A percentile compares a stretch with the other conserved stretches of the same genome.
These are phyloP conservation scores for Synergus laeviventris DNA, from an alignment of 2,888 invertebrate species.

Conservation along the genomic window DNA sequence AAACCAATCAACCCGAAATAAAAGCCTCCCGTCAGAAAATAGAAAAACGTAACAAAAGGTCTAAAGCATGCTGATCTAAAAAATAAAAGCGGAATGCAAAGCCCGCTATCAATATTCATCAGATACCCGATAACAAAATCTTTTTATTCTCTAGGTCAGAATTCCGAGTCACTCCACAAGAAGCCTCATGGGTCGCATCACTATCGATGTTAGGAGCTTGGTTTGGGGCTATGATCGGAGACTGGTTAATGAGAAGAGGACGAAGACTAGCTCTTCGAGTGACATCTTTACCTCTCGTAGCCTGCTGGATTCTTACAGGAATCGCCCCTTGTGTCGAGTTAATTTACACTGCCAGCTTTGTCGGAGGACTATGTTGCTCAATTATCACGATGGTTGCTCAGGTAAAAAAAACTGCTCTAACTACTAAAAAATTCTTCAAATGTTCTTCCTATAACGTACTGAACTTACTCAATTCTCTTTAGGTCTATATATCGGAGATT, in stretches of 20 bases:
- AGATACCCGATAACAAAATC: neutral
- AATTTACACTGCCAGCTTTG: constrained; percentile 90
- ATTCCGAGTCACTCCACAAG: constrained; percentile 84
- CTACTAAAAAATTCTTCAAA: neutral
- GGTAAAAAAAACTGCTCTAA: constrained; percentile 75
- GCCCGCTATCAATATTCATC: neutral
- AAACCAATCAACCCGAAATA: neutral
- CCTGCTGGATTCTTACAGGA: constrained; percentile 89
- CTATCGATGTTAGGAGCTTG: constrained; percentile 88
- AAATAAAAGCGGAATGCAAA: neutral
- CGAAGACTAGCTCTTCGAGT: constrained; percentile 83
- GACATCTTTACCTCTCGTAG: constrained; percentile 86
- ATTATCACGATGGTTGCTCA: constrained; percentile 87
- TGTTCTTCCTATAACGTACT: too few relatives aligned
- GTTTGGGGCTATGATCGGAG: constrained; percentile 87
- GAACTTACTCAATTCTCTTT: constrained; percentile 58
- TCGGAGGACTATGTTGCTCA: constrained; percentile 89
- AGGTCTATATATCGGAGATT: constrained; percentile 94
- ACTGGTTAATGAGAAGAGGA: constrained; percentile 87
- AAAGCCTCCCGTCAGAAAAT: neutral
- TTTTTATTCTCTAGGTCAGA: constrained; percentile 69
- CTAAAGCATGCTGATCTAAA: neutral
- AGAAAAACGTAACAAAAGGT: neutral
- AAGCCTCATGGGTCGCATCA: constrained; percentile 90
- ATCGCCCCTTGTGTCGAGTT: constrained; percentile 86